Evolutionary conservation across 2,113 vertebrate genomes (phyloP).

Genomic region (Micronycteris hirsuta): DNA sequence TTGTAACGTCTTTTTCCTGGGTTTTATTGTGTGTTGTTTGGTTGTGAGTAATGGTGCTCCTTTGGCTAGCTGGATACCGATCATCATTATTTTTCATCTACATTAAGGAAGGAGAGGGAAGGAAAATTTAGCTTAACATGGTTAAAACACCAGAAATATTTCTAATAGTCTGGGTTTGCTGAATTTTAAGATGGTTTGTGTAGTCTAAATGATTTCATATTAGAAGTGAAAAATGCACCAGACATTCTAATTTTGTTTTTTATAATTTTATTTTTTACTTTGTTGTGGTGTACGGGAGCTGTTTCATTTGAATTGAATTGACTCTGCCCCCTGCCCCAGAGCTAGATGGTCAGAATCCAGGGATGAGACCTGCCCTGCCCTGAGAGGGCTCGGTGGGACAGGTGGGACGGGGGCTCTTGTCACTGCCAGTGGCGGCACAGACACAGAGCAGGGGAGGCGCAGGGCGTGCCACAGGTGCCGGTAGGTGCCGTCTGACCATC

Average conservation of each 20-base stretch:
- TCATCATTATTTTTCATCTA: constrained; percentile 52
- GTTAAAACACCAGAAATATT: constrained; percentile 34
- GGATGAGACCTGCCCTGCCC: background rate
- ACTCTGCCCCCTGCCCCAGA: background rate
- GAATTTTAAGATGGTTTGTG: constrained; percentile 13
- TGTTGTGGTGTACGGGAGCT: background rate
- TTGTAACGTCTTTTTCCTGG: constrained; percentile 30
- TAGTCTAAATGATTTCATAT: background rate
- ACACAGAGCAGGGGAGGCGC: background rate
- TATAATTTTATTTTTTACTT: background rate
- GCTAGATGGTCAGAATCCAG: background rate
- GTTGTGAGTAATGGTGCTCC: constrained; percentile 22
- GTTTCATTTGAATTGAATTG: background rate
- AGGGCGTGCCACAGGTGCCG: rapidly evolving
- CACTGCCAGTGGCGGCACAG: background rate
- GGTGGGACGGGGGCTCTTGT: rapidly evolving
- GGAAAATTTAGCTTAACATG: constrained; percentile 29
- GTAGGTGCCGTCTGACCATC: no score
- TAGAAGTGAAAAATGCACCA: background rate
- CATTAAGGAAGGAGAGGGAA: constrained; percentile 27
- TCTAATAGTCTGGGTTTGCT: constrained; percentile 10
- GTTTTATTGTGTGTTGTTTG: constrained; percentile 48
- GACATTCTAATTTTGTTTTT: background rate
- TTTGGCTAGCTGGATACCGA: constrained; percentile 10
- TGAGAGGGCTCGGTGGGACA: background rate